phyloP scores from a whole-genome alignment of 2,888 invertebrate species.

The Agonum fuliginosum region DNA sequence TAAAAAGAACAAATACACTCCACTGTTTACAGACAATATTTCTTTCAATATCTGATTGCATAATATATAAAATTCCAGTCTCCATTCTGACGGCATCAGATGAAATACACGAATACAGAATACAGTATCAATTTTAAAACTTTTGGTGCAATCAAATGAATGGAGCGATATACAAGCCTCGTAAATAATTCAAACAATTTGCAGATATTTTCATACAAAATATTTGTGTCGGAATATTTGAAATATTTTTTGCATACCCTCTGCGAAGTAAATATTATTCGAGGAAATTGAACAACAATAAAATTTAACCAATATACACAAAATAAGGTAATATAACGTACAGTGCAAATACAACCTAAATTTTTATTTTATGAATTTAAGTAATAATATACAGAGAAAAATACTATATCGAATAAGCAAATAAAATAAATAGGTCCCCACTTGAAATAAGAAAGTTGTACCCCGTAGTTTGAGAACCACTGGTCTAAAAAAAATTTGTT shows the following conservation, averaged over 20 bases:
- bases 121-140: background rate
- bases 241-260: background rate
- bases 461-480: no score
- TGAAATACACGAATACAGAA: background rate
- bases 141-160: background rate
- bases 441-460: no score
- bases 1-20: no score
- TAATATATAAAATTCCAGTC: background rate
- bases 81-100: no score
- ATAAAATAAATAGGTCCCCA: no score
- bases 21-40: no score
- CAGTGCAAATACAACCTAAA: no score
- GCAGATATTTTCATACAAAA: background rate
- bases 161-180: background rate
- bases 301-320: background rate
- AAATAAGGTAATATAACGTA: no score
- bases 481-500: no score
- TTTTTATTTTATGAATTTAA: no score
- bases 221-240: background rate
- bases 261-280: background rate
- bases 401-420: no score
- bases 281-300: background rate
- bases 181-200: background rate
- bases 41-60: background rate
- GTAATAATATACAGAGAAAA: no score